Evolutionary conservation across 1,140 invertebrate species (phyloP).

Genomic region (Solenopsis fugax): DNA sequence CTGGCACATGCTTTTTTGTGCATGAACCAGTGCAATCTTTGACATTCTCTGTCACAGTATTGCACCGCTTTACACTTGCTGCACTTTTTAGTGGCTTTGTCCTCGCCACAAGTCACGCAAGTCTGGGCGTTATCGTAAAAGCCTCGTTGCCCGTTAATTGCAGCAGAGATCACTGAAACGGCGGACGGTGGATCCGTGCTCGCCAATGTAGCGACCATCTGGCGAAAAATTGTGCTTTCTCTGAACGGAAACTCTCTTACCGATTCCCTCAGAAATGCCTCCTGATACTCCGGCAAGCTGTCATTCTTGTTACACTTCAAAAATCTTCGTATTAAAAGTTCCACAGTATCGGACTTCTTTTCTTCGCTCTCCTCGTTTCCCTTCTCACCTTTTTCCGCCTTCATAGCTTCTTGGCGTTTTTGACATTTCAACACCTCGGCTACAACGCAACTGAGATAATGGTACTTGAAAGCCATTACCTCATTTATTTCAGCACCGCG

Average conservation of each 20-base stretch:
- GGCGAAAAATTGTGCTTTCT: constrained; percentile 94
- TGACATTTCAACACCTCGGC: constrained; percentile 90
- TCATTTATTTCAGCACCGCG: constrained; percentile 95
- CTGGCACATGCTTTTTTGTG: constrained; percentile 96
- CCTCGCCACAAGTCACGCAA: constrained; percentile 96
- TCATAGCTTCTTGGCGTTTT: constrained; percentile 87
- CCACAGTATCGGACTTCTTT: constrained; percentile 87
- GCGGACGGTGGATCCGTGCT: constrained; percentile 90
- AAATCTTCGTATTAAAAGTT: constrained; percentile 91
- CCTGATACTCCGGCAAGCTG: constrained; percentile 92
- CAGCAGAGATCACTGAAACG: constrained; percentile 92
- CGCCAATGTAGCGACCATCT: constrained; percentile 92
- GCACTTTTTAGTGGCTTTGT: constrained; percentile 96
- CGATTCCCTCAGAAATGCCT: constrained; percentile 93
- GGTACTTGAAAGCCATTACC: constrained; percentile 96
- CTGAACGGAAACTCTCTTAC: constrained; percentile 95
- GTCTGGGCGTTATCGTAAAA: constrained; percentile 90
- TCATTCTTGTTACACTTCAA: constrained; percentile 92
- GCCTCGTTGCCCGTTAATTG: constrained; percentile 95
- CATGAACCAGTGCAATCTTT: constrained; percentile 97
- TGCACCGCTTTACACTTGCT: constrained; percentile 97
- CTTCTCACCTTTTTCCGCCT: constrained; percentile 81
- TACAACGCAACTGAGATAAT: constrained; percentile 93
- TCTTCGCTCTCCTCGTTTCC: constrained; percentile 87
- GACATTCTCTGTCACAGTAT: constrained; percentile 98